Evolutionary conservation across 2,797 vertebrate genomes (phyloP), one percentile per base, ranked within the genome.

Genomic region (Tenualosa thibaudeaui): DNA sequence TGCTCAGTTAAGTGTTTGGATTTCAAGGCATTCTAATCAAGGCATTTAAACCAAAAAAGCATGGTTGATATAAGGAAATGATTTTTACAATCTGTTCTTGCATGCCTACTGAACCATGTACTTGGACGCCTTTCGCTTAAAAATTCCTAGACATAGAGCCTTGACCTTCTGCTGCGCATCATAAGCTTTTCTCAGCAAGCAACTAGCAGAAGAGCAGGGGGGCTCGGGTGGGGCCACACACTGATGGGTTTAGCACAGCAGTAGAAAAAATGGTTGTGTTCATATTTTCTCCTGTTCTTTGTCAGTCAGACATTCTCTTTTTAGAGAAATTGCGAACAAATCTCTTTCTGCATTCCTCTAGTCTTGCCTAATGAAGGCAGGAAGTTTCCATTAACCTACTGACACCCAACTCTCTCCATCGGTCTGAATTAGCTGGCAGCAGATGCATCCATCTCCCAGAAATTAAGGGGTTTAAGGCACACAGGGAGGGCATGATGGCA

Each of bases 231-330:
- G 85, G 81, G 89, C 3, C 13, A 78, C 71, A 22, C 84, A 86
- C 86, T 50, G 83, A 85, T 83, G 81, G 82, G 88, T 91, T 90
- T 82, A 89, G 88, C 88, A 85, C 83, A 85, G 71, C 84, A 37
- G 15, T 17, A 15, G 40, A 46, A 7, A 40, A 40, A 3, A 13
- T 71, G 65, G 31, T 89, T 84, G 9, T 50, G 82, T 87, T 10
- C 84, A 86, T 78, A 82, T 83, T 81, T 1, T 78, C 87, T 82
- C 85, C 83, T 3, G 46, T 31, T n/a, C 81, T 51, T 1, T 56
- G 54, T 22, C 4, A 3, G 54, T 22, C 4, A 5, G 54, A 19
- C 54, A 5, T 15, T 54, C 53, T 83, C 26, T 71, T 75, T 22
- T 75, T 40, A 17, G 5, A 46, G 2, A 15, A 78, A 78, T 46